These are phyloP conservation scores for Ctenopoma kingsleyae DNA, from an alignment of 2,797 vertebrate species.

Conservation along the genomic window DNA sequence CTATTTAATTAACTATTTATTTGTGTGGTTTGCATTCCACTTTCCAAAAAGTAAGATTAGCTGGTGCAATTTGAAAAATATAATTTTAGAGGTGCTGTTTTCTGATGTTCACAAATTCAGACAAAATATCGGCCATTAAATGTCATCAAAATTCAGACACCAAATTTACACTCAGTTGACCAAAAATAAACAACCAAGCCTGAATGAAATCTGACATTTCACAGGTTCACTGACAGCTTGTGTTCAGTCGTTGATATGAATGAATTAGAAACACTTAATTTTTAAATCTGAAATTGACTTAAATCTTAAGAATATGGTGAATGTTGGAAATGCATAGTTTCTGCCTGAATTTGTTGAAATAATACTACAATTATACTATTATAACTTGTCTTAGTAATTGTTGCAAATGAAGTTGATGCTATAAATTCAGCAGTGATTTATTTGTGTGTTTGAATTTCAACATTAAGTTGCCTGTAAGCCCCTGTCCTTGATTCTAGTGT, in stretches of 20 bases:
- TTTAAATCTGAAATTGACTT: neutral
- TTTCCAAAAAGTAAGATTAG: neutral
- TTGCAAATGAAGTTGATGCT: neutral
- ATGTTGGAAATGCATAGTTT: neutral
- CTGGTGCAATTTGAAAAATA: neutral
- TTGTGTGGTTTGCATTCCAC: neutral
- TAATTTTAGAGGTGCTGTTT: too few species aligned
- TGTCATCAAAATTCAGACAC: neutral
- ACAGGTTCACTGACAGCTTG: neutral
- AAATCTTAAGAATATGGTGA: neutral
- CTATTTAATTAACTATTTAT: neutral
- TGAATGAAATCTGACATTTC: neutral
- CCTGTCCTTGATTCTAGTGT: neutral
- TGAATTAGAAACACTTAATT: neutral
- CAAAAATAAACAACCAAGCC: neutral
- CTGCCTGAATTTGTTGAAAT: neutral
- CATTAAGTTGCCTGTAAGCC: neutral
- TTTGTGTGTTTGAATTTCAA: neutral
- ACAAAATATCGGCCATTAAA: too few species aligned
- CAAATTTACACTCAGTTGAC: neutral
- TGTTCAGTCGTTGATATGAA: neutral
- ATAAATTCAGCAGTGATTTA: neutral
- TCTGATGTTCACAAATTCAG: too few species aligned
- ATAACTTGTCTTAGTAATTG: too few species aligned
- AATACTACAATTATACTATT: too few species aligned